phyloP scores from a whole-genome alignment of 2,888 invertebrate species.

The Orthonevra nobilis region DNA sequence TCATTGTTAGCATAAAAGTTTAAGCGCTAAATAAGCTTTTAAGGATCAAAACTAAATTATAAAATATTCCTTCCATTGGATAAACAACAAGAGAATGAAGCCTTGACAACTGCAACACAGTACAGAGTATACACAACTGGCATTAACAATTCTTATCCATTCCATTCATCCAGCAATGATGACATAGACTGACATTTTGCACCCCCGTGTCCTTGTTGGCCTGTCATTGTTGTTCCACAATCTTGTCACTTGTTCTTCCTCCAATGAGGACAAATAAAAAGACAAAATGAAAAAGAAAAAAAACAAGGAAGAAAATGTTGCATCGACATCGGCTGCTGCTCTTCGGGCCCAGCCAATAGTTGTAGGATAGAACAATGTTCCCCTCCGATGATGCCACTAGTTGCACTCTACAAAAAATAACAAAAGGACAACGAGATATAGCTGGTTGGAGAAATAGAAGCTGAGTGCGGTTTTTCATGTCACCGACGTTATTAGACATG shows the following conservation, averaged over 20 bases:
- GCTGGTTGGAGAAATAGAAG: no score
- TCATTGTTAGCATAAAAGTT: constrained; percentile 53
- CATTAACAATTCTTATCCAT: constrained; percentile 44
- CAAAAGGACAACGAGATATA: constrained; percentile 9
- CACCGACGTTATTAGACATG: constrained; percentile 61
- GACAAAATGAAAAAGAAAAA: constrained; percentile 5
- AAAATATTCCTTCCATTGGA: constrained; percentile 43
- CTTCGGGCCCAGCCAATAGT: background rate
- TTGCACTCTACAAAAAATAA: constrained; percentile 30
- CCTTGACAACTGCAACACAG: background rate
- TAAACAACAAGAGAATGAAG: constrained; percentile 27
- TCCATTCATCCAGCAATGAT: constrained; percentile 33
- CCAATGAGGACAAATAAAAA: background rate
- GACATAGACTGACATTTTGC: constrained; percentile 46
- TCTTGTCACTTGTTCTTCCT: constrained; percentile 24
- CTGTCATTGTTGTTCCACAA: constrained; percentile 48
- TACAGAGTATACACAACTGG: no score
- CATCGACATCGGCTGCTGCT: constrained; percentile 5
- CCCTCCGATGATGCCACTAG: constrained; percentile 45
- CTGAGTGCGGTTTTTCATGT: constrained; percentile 63
- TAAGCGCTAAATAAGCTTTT: constrained; percentile 56
- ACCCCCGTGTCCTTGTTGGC: constrained; percentile 34
- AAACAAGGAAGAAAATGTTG: constrained; percentile 27
- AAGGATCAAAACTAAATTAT: constrained; percentile 60
- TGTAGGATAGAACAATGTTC: background rate